Evolutionary conservation across 2,113 vertebrate species (phyloP).

Genomic region (Piliocolobus tephrosceles): DNA sequence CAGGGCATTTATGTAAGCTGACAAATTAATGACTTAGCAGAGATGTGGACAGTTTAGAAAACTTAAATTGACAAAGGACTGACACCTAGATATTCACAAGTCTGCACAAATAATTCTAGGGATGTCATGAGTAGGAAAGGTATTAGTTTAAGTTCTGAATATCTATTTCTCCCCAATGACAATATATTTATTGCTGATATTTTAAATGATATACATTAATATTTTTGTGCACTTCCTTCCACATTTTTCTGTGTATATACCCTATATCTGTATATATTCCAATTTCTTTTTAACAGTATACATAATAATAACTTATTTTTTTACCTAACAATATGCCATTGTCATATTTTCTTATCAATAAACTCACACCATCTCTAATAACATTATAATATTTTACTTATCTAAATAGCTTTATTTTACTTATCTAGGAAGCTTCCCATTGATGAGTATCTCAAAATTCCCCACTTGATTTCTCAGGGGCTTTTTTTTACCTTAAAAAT

Average conservation of each 20-base stretch:
- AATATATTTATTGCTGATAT: not conserved
- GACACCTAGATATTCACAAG: not conserved
- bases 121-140: not conserved
- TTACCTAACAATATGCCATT: not conserved
- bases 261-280: not conserved
- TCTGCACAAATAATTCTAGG: not conserved
- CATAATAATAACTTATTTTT: not conserved
- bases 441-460: not conserved
- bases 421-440: not conserved
- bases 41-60: not conserved
- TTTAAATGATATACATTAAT: not conserved
- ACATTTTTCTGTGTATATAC: not conserved
- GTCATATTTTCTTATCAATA: not conserved
- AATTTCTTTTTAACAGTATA: not conserved
- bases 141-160: not conserved
- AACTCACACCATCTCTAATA: not conserved
- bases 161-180: not conserved
- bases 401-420: no score
- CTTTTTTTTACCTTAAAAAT: not conserved
- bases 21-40: slow-evolving; percentile 12
- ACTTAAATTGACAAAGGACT: not conserved
- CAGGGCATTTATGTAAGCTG: not conserved
- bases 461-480: not conserved
- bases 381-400: not conserved
- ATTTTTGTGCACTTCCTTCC: not conserved